Evolutionary conservation across 2,888 invertebrate genomes (phyloP), one percentile per base, ranked within the genome.

Genomic region (Mechanitis mazaeus): DNA sequence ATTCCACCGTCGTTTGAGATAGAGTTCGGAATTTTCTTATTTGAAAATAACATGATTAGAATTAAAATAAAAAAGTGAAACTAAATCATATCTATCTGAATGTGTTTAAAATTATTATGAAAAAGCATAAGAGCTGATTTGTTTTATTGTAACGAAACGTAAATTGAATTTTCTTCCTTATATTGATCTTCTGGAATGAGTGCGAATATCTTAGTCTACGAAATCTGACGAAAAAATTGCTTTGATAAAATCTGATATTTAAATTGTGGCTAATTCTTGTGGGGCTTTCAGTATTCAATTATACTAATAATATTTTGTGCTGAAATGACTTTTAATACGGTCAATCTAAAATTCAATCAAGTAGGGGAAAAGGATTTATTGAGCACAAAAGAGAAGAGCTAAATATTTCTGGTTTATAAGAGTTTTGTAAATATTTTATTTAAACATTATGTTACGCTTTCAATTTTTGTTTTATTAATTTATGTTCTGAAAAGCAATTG

Each of bases 171-270:
- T 75, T 72, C 73, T 68, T 71, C 67, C 71, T 64, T 64, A 64
- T 71, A 75, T 77, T 75, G 73, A 70, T 72, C 76, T 74, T 71
- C 62, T 58, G 58, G 71, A 68, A 71, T 73, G 72, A 72, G 71
- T 72, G 70, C 70, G 70, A 74, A 74, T 72, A 69, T 74, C 74
- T 69, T 69, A 76, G 68, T 64, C 61, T 63, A 59, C 60, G 63
- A 69, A 81, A 80, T 80, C 74, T 75, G 74, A 76, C 77, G 78
- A 78, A 80, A 81, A 79, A 76, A 78, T 65, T 56, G 62, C 60
- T 63, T 60, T 56, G 67, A 67, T 67, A 67, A 63, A 47, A 63
- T 65, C 65, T 33, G 55, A 55, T 50, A 54, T 54, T 56, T 59
- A 59, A 55, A 45, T n/a, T 46, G 47, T 55, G 59, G 61, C 59